Evolutionary conservation across 1,140 invertebrate species (phyloP).

Genomic region (Drosophila rhopaloa): DNA sequence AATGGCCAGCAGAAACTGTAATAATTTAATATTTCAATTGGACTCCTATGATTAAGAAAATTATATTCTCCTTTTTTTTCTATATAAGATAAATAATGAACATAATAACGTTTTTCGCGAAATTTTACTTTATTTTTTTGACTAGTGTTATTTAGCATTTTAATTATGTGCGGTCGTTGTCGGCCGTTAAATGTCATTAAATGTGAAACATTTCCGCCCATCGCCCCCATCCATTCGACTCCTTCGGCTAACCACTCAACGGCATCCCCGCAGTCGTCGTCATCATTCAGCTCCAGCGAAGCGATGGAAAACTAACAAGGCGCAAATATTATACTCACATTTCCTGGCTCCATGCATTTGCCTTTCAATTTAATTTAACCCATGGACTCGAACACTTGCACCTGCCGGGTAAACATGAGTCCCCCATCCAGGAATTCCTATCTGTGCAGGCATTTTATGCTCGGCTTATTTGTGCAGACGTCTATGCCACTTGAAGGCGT

Average conservation of each 20-base stretch:
- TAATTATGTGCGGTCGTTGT: slow-evolving; percentile 56
- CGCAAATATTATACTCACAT: slow-evolving; percentile 73
- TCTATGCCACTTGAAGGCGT: slow-evolving; percentile 36
- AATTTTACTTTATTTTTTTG: neutral
- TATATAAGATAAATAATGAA: too few species aligned
- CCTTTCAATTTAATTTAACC: slow-evolving; percentile 72
- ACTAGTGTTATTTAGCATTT: slow-evolving; percentile 60
- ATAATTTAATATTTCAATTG: too few species aligned
- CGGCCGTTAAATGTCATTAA: slow-evolving; percentile 77
- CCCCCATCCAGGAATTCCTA: slow-evolving; percentile 15
- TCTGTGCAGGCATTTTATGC: slow-evolving; percentile 66
- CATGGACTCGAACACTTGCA: slow-evolving; percentile 21
- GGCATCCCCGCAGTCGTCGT: slow-evolving; percentile 1
- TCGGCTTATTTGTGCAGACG: slow-evolving; percentile 66
- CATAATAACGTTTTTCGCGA: too few species aligned
- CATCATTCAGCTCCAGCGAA: slow-evolving; percentile 68
- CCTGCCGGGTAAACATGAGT: slow-evolving; percentile 31
- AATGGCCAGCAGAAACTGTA: too few species aligned
- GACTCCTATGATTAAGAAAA: too few species aligned
- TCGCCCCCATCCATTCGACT: neutral
- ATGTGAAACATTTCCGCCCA: slow-evolving; percentile 58
- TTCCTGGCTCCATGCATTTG: slow-evolving; percentile 51
- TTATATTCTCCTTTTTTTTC: too few species aligned
- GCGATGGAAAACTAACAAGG: slow-evolving; percentile 77
- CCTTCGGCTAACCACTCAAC: neutral